phyloP scores from a whole-genome alignment of 2,888 invertebrate genomes.

The Epistrophella euchroma region DNA sequence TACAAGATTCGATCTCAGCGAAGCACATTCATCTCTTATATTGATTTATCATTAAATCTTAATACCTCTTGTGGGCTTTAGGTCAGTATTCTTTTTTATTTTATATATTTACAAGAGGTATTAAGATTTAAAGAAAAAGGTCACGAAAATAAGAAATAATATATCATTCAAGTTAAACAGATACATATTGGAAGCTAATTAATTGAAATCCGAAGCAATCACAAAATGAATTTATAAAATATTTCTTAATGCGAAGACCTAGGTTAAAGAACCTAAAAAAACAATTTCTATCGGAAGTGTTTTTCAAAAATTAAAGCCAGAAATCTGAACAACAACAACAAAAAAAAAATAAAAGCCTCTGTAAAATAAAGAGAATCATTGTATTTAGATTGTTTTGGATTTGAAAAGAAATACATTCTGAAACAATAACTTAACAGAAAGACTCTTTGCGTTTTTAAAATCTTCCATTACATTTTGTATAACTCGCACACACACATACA shows the following conservation, averaged over 20 bases:
- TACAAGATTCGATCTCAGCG: too few species aligned
- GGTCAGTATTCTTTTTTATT: too few species aligned
- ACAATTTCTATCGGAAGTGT: background rate
- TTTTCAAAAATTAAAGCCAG: background rate
- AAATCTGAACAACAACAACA: background rate
- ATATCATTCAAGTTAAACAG: too few species aligned
- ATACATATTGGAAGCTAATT: too few species aligned
- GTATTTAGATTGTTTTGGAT: background rate
- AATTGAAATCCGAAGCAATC: too few species aligned
- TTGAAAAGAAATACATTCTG: background rate
- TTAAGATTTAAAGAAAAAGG: too few species aligned
- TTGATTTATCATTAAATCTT: too few species aligned
- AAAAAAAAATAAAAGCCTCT: background rate
- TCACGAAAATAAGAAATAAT: too few species aligned
- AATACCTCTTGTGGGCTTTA: too few species aligned
- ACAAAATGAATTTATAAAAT: too few species aligned
- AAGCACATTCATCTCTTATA: too few species aligned
- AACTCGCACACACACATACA: conserved; percentile 1
- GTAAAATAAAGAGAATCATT: conserved; percentile 40
- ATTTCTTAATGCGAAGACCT: background rate
- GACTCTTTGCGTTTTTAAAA: background rate
- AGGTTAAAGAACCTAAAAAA: background rate
- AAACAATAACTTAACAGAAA: conserved; percentile 17
- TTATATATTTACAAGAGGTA: too few species aligned
- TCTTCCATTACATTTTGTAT: conserved; percentile 23